Conservation (phyloP, 2,888 invertebrate species). For the Polymixis flavicincta region DNA sequence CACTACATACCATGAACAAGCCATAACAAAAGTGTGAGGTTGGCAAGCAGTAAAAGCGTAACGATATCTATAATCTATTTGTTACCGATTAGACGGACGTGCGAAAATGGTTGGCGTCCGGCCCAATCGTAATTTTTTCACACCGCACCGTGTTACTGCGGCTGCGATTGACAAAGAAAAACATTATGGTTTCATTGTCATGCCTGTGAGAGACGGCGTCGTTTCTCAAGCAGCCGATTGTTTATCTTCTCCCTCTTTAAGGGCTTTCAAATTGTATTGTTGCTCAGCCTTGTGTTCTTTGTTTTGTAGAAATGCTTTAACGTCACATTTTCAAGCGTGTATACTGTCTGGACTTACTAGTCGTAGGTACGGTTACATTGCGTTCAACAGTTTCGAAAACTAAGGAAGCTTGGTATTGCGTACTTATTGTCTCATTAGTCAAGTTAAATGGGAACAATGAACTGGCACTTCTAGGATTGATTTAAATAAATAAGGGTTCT, state of each 20-base stretch:
- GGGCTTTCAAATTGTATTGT: slow-evolving; percentile 35
- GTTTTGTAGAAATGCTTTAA: slow-evolving; percentile 22
- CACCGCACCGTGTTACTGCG: slow-evolving; percentile 63
- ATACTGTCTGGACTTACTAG: not conserved
- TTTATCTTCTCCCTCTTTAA: slow-evolving; percentile 48
- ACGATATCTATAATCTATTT: slow-evolving; percentile 75
- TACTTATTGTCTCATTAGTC: not conserved
- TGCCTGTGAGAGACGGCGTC: slow-evolving; percentile 46
- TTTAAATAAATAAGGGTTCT: not conserved
- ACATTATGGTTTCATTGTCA: slow-evolving; percentile 66
- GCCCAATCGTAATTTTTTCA: slow-evolving; percentile 77
- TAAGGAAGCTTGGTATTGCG: not conserved
- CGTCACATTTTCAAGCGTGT: slow-evolving; percentile 12
- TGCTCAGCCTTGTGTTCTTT: slow-evolving; percentile 1
- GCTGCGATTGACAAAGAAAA: slow-evolving; percentile 67
- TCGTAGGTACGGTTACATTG: not conserved
- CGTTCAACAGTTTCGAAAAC: not conserved
- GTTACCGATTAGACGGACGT: slow-evolving; percentile 73
- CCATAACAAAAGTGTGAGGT: slow-evolving; percentile 42
- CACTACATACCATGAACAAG: slow-evolving; percentile 31
- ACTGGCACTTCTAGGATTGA: not conserved
- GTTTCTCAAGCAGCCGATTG: slow-evolving; percentile 56
- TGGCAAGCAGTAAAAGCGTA: slow-evolving; percentile 71
- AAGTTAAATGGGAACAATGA: not conserved
- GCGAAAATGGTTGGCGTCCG: slow-evolving; percentile 75